Conservation (phyloP, 2,113 vertebrate species). For the Hydropotes inermis region DNA sequence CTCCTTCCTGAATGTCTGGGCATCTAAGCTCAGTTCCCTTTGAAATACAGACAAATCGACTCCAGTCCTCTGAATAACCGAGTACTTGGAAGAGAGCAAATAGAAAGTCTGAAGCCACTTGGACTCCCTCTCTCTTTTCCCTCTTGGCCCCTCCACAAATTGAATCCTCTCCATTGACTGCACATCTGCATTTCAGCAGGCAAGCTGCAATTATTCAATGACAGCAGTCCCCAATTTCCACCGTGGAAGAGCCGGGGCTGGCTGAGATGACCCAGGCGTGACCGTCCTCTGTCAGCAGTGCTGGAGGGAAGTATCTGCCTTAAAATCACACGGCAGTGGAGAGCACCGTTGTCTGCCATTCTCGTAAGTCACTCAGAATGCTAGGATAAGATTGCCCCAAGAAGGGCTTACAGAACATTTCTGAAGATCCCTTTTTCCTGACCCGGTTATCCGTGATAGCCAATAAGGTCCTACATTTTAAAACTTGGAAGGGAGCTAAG, state of each 20-base stretch:
- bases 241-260: not conserved
- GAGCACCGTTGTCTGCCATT: not conserved
- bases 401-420: not conserved
- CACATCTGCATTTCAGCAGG: slow-evolving; percentile 2
- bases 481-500: not conserved
- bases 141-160: not conserved
- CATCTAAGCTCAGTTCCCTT: not conserved
- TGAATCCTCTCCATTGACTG: slow-evolving; percentile 2
- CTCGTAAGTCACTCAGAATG: not conserved
- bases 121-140: not conserved
- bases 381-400: not conserved
- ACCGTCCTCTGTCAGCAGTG: not conserved
- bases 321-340: not conserved
- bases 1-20: not conserved
- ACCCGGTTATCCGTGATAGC: not conserved
- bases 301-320: not conserved
- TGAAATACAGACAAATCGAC: not conserved
- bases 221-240: not conserved
- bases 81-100: not conserved
- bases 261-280: not conserved
- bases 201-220: not conserved
- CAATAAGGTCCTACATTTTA: not conserved
- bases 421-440: not conserved
- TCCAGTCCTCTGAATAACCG: not conserved
- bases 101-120: not conserved